Conservation (phyloP, 2,888 invertebrate species). For the Emmelina monodactyla region DNA sequence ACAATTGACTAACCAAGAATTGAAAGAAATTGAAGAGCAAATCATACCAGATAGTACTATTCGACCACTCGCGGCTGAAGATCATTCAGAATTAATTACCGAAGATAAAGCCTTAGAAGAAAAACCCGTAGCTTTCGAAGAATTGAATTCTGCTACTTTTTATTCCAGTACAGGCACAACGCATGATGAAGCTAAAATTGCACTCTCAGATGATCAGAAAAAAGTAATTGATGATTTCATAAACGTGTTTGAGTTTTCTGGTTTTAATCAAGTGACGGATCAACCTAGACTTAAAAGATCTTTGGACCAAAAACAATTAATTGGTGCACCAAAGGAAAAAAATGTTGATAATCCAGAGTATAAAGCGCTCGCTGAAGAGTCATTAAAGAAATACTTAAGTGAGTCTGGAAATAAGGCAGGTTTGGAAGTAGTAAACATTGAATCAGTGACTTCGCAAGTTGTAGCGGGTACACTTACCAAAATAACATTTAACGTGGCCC, state of each 20-base stretch:
- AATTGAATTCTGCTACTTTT: too few relatives aligned
- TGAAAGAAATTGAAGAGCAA: slow-evolving; percentile 45
- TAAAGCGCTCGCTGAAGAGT: slow-evolving; percentile 14
- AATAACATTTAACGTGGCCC: slow-evolving; percentile 66
- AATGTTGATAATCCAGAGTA: neutral
- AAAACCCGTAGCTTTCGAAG: too few relatives aligned
- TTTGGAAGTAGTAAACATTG: slow-evolving; percentile 33
- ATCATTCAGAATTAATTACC: too few relatives aligned
- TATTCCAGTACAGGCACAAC: too few relatives aligned
- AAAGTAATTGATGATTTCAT: slow-evolving; percentile 50
- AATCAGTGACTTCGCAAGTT: slow-evolving; percentile 50
- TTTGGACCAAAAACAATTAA: too few relatives aligned
- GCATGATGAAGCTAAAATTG: too few relatives aligned
- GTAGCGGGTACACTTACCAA: slow-evolving; percentile 64
- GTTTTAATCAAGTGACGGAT: too few relatives aligned
- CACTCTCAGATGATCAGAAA: slow-evolving; percentile 18
- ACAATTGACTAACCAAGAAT: slow-evolving; percentile 31
- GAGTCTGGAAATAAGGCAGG: slow-evolving; percentile 4
- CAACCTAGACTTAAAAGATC: too few relatives aligned
- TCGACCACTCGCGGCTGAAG: too few relatives aligned
- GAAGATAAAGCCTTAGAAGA: too few relatives aligned
- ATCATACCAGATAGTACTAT: slow-evolving; percentile 44
- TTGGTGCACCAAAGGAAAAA: too few relatives aligned
- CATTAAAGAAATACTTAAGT: slow-evolving; percentile 29
- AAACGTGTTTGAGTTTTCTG: too few relatives aligned